Percentiles rank a stretch among this genome's conserved stretches.
Evolutionary conservation across 2,797 vertebrate genomes (phyloP).

Genomic region (Babyrousa celebensis): DNA sequence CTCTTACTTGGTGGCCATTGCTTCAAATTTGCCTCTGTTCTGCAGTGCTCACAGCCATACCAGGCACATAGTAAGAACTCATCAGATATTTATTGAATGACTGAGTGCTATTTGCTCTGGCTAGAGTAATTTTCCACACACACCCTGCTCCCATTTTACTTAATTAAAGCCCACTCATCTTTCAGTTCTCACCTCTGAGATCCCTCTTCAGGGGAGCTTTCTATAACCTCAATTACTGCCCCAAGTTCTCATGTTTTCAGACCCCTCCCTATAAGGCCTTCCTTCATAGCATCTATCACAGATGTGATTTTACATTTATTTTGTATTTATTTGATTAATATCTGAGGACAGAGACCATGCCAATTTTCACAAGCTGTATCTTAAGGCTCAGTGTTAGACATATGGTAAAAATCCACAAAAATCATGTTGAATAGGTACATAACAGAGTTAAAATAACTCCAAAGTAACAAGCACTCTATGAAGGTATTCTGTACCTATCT

Average conservation of each 20-base stretch:
- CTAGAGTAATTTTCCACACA: background rate
- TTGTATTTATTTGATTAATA: background rate
- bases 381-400: background rate
- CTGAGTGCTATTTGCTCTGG: background rate
- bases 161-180: background rate
- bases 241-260: background rate
- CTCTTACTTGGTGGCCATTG: background rate
- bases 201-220: background rate
- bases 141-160: background rate
- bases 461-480: background rate
- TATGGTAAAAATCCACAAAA: background rate
- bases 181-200: background rate
- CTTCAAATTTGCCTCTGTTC: background rate
- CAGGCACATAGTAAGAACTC: background rate
- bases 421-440: background rate
- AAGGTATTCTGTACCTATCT: background rate
- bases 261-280: background rate
- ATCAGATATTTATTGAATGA: background rate
- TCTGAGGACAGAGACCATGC: background rate
- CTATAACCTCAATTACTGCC: background rate
- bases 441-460: conserved; percentile 7
- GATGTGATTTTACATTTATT: background rate
- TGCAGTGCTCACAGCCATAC: background rate
- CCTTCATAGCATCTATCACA: background rate
- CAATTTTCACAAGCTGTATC: background rate